A percentile compares a stretch with the other conserved stretches of the same genome.
Conservation (phyloP, 1,140 invertebrate species). For the Paraescarpia echinospica region DNA sequence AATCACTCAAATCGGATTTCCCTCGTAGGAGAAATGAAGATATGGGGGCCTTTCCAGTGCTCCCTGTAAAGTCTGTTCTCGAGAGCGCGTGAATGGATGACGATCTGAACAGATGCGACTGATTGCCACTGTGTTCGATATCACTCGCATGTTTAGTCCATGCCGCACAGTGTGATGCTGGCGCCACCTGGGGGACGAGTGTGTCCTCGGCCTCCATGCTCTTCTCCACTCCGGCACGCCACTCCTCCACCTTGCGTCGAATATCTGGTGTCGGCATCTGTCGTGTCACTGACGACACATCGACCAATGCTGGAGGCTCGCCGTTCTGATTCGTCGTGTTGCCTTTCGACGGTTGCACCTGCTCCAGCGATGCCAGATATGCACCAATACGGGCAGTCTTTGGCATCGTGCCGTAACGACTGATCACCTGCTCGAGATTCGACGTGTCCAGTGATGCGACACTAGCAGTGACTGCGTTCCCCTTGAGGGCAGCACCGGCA, state of each 20-base stretch:
- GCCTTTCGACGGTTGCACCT: constrained; percentile 38
- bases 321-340: constrained; percentile 44
- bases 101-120: constrained; percentile 51
- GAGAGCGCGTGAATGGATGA: constrained; percentile 48
- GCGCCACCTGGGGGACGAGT: background rate
- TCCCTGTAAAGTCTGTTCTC: background rate
- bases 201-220: constrained; percentile 2
- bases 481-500: constrained; percentile 22
- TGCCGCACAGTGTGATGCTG: background rate
- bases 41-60: background rate
- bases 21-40: background rate
- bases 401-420: constrained; percentile 91
- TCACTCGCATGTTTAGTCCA: constrained; percentile 41
- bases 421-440: constrained; percentile 93
- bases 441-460: constrained; percentile 87
- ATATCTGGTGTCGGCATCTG: constrained; percentile 30
- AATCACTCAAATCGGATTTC: background rate
- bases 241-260: constrained; percentile 30
- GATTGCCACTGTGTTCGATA: constrained; percentile 48
- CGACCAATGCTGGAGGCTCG: constrained; percentile 33
- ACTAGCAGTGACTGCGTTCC: constrained; percentile 27
- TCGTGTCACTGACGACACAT: constrained; percentile 10
- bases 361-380: constrained; percentile 82
- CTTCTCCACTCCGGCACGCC: constrained; percentile 28
- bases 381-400: constrained; percentile 94